Base-by-base conservation (phyloP, 1,140 invertebrate species). In the Eriosoma lanigerum region DNA sequence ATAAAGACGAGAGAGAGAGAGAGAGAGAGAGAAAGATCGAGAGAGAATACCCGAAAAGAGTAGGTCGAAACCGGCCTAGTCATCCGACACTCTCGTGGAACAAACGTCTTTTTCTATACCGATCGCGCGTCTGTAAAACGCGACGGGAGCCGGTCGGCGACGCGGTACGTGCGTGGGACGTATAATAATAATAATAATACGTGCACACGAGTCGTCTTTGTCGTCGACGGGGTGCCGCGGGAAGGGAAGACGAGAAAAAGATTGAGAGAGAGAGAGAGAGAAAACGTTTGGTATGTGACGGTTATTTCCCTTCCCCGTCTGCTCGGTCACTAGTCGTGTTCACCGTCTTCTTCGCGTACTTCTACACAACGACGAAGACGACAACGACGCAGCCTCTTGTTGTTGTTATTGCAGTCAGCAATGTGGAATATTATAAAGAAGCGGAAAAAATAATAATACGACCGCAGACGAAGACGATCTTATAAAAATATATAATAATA, bases 21-120 rank as follows among this genome's bases (percentile, higher is more conserved):
- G n/a, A n/a, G n/a, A n/a, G n/a, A n/a, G 46, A 12, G 46, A 48
- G 10, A 1, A 15, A 48, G 10, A 62, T 19, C 24, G 26, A 68
- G 44, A 46, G 44, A 68, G 15, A 44, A 46, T 46, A 68, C 9
- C 38, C 60, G 60, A 75, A 56, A 56, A 21, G 50, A 56, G 50
- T 75, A 38, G 48, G 29, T 75, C 72, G 72, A 58, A 75, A 75
- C 72, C 50, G 73, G 73, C 73, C 73, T 60, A 78, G 73, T 78
- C 73, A 78, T 78, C 32, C 73, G 73, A 78, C 73, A 78, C 46
- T 21, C 46, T 21, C 44, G 72, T 26, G 26, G 12, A 44, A 46
- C 13, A 46, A 4, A 44, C n/a, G 38, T 68, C 21, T 68, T 68
- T 68, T 68, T 68, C 21, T 46, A n/a, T n/a, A n/a, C n/a, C 64